Conservation (phyloP, 1,140 invertebrate species). For the Tyrophagus putrescentiae region DNA sequence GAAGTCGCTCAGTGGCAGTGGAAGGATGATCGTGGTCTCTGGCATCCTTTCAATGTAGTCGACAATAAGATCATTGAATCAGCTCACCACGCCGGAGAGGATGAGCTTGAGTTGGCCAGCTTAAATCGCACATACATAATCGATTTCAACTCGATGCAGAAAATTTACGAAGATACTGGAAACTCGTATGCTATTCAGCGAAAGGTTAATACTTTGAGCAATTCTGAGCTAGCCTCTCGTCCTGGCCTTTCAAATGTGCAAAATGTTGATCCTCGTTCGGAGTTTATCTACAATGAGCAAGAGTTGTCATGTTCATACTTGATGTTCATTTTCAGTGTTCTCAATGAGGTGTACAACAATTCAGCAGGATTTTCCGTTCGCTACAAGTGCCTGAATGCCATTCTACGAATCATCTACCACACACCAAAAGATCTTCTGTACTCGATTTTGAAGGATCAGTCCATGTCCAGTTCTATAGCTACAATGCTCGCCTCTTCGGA, state of each 20-base stretch:
- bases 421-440: slow-evolving; percentile 41
- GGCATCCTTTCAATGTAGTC: slow-evolving; percentile 53
- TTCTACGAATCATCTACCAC: slow-evolving; percentile 88
- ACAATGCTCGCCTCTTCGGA: slow-evolving; percentile 94
- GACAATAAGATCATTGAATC: slow-evolving; percentile 70
- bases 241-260: not conserved
- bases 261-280: slow-evolving; percentile 45
- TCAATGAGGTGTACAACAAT: slow-evolving; percentile 93
- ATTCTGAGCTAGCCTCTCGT: slow-evolving; percentile 19
- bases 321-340: slow-evolving; percentile 63
- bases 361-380: slow-evolving; percentile 91
- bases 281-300: slow-evolving; percentile 48
- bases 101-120: slow-evolving; percentile 79
- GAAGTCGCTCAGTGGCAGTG: slow-evolving; percentile 85
- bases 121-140: slow-evolving; percentile 83
- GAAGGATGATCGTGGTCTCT: slow-evolving; percentile 64
- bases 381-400: slow-evolving; percentile 85
- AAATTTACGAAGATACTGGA: slow-evolving; percentile 93
- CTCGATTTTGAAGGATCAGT: slow-evolving; percentile 75
- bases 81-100: slow-evolving; percentile 78
- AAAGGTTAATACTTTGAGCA: slow-evolving; percentile 30
- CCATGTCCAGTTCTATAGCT: slow-evolving; percentile 89
- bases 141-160: slow-evolving; percentile 91
- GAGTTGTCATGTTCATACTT: slow-evolving; percentile 61
- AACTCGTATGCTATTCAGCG: slow-evolving; percentile 78